Conservation (phyloP, 2,888 invertebrate genomes). For the Unio delphinus region DNA sequence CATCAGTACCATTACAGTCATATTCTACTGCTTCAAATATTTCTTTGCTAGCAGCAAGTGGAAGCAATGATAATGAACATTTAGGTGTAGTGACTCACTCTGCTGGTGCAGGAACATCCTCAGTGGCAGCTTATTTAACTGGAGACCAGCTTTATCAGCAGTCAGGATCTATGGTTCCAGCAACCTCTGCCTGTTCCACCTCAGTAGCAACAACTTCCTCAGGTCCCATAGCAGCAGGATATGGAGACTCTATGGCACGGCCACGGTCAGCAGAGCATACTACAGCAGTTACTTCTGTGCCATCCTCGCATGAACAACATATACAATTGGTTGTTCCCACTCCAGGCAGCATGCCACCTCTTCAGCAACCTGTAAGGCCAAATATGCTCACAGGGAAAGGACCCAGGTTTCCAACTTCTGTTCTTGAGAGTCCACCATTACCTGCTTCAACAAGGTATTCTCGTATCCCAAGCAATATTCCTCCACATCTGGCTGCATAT, state of each 20-base stretch:
- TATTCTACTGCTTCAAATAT: too few relatives aligned
- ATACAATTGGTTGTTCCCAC: constrained; percentile 1
- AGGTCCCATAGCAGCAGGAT: constrained; percentile 24
- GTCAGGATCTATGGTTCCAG: constrained; percentile 5
- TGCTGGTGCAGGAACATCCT: constrained; percentile 23
- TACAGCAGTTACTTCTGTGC: constrained; percentile 1
- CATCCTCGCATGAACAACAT: neutral
- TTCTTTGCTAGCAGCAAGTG: too few relatives aligned
- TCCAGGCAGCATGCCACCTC: constrained; percentile 13
- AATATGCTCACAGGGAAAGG: constrained; percentile 18
- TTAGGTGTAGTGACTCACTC: neutral
- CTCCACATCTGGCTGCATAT: constrained; percentile 35
- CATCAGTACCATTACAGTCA: too few relatives aligned
- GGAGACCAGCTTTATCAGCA: too few relatives aligned
- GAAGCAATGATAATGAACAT: neutral
- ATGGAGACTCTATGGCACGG: neutral
- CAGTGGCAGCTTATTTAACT: constrained; percentile 17
- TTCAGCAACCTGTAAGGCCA: constrained; percentile 15
- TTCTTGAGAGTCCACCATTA: constrained; percentile 3
- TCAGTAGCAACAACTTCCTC: constrained; percentile 23
- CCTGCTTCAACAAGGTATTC: constrained; percentile 19
- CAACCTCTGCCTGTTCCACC: constrained; percentile 6
- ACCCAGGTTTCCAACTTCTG: constrained; percentile 6
- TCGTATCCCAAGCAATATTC: constrained; percentile 36
- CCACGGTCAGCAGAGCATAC: constrained; percentile 13